Evolutionary conservation across 2,797 vertebrate genomes (phyloP).

Genomic region (Loris lydekkerianus): DNA sequence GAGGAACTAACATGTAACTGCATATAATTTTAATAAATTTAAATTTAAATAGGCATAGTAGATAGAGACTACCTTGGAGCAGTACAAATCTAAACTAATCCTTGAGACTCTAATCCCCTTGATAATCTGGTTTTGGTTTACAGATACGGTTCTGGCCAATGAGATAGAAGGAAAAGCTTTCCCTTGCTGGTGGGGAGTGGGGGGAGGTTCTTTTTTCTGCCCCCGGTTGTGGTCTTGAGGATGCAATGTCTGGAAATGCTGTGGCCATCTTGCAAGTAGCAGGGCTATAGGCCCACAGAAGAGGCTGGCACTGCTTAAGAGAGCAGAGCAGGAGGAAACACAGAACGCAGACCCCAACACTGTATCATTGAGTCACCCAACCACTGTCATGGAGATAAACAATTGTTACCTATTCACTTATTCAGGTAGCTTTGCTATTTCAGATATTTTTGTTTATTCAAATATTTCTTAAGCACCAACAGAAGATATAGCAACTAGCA

Average conservation of each 20-base stretch:
- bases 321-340: not conserved
- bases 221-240: not conserved
- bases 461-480: not conserved
- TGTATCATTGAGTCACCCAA: not conserved
- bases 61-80: not conserved
- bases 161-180: not conserved
- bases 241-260: not conserved
- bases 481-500: not conserved
- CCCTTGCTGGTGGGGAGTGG: not conserved
- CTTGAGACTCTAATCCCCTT: not conserved
- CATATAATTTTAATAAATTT: constrained; percentile 18
- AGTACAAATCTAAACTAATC: not conserved
- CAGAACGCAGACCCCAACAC: not conserved
- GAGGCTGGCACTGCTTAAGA: not conserved
- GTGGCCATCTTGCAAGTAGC: not conserved
- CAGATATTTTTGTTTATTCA: not conserved
- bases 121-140: not conserved
- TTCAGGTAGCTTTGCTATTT: not conserved
- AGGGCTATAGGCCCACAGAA: not conserved
- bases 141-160: not conserved
- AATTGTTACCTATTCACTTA: constrained; percentile 4
- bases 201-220: not conserved
- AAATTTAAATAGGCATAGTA: constrained; percentile 1
- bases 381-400: not conserved
- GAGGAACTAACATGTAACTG: not conserved